Evolutionary conservation across 2,888 invertebrate species (phyloP), one percentile per base, ranked within the genome.

Genomic region (Agrenia bidenticulata): DNA sequence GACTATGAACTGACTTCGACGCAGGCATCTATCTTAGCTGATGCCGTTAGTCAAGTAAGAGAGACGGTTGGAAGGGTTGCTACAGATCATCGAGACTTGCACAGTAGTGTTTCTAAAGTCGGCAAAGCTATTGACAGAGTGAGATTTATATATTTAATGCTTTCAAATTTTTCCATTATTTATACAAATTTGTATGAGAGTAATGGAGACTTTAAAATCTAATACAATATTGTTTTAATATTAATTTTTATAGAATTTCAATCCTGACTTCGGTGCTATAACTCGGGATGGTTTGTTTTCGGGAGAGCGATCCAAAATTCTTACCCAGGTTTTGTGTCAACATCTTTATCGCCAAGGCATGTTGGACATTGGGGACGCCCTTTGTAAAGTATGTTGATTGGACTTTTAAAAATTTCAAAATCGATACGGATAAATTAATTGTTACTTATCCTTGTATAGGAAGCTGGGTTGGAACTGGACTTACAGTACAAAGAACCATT

Each of bases 271-370:
- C 81, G 89, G 89, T 0, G 88, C 92, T 1, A 92, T 94, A 0
- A 90, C 91, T 66, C 87, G 91, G 42, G 93, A 93, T 68, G 90
- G 90, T 73, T 86, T 90, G 0, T 91, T 94, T 79, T 85, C 87
- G 68, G 85, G 86, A 1, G 85, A 87, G 55, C 88, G 88, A 77
- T 82, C 86, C 56, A 84, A 85, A 77, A 80, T 89, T 19, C 81
- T 93, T n/a, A 91, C 92, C 80, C 88, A 90, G 82, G 92, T 94
- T 21, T 91, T 97, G 70, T 93, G 93, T 76, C 94, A 97, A 79
- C 97, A 98, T 83, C 92, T 96, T 79, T 91, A 93, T 78, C 86
- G 96, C 73, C 94, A 95, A 82, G 97, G 97, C 50, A 87, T 94
- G 85, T 86, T 94, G 74, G 93, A 94, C 61, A 93, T 96, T 39